Evolutionary conservation across 1,140 invertebrate genomes (phyloP).

Genomic region (Sitophilus oryzae): DNA sequence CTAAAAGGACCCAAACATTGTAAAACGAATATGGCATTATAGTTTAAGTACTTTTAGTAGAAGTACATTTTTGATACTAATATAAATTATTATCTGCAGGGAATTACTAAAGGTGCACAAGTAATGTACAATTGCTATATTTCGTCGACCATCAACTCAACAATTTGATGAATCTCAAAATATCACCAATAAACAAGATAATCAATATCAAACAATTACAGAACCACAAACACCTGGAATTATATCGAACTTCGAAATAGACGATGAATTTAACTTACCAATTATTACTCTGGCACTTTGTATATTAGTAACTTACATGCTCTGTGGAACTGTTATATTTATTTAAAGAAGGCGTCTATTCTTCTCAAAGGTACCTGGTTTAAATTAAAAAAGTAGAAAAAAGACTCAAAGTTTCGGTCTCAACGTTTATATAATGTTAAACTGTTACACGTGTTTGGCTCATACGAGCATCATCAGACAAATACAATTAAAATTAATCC

Average conservation of each 20-base stretch:
- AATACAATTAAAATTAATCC: no score
- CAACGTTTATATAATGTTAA: no score
- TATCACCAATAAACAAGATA: conserved; percentile 26
- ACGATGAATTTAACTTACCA: conserved; percentile 90
- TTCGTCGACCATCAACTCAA: conserved; percentile 58
- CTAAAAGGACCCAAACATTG: no score
- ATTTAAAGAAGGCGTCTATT: no score
- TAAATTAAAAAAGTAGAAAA: no score
- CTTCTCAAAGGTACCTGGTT: no score
- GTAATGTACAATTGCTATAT: conserved; percentile 69
- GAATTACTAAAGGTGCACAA: conserved; percentile 71
- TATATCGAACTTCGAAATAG: conserved; percentile 63
- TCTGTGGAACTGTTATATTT: conserved; percentile 71
- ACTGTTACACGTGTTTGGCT: no score
- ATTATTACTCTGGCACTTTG: conserved; percentile 82
- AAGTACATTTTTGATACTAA: neutral
- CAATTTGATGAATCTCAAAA: conserved; percentile 26
- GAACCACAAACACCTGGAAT: conserved; percentile 59
- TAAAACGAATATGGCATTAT: no score
- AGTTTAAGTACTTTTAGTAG: no score
- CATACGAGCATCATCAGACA: no score
- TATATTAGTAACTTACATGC: conserved; percentile 75
- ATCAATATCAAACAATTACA: conserved; percentile 15
- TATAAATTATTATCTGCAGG: no score
- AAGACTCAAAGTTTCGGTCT: no score